A percentile compares a stretch with the other conserved stretches of the same genome.
Conservation (phyloP, 2,113 vertebrate genomes). For the Trichomycterus rosablanca region DNA sequence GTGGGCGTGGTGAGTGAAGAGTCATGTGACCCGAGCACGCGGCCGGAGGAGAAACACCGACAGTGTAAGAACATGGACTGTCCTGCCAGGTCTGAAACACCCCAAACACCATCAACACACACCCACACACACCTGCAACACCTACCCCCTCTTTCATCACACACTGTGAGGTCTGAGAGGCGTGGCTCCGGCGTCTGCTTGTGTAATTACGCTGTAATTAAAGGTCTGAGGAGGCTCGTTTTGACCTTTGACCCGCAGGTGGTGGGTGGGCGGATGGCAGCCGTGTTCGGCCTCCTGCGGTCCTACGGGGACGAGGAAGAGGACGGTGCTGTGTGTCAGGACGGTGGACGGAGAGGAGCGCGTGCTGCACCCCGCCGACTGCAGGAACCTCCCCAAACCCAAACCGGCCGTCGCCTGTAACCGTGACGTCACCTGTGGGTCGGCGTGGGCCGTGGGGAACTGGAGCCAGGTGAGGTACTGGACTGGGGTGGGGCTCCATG, state of each 20-base stretch:
- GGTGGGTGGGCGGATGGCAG: slow-evolving; percentile 97
- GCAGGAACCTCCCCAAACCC: slow-evolving; percentile 85
- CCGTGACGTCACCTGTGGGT: slow-evolving; percentile 83
- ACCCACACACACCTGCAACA: too few species aligned
- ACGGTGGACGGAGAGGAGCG: slow-evolving; percentile 84
- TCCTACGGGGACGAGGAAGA: slow-evolving; percentile 76
- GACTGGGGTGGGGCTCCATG: too few species aligned
- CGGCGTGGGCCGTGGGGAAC: slow-evolving; percentile 83
- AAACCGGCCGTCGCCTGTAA: slow-evolving; percentile 83
- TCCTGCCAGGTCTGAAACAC: slow-evolving; percentile 78
- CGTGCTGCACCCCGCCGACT: slow-evolving; percentile 75
- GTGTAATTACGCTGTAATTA: too few species aligned
- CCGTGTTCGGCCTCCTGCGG: slow-evolving; percentile 84
- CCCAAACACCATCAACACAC: too few species aligned
- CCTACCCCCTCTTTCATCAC: too few species aligned
- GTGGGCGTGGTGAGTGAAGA: slow-evolving; percentile 75
- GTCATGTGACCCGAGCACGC: slow-evolving; percentile 76
- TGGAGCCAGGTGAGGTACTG: slow-evolving; percentile 79
- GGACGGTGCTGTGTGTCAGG: slow-evolving; percentile 87
- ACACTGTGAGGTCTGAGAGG: too few species aligned
- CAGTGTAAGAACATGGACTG: slow-evolving; percentile 86
- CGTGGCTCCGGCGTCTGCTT: too few species aligned
- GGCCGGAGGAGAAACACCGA: slow-evolving; percentile 75
- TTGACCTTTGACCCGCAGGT: too few species aligned
- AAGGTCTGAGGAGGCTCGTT: too few species aligned